These are phyloP conservation scores for Ataeniobius toweri DNA, from an alignment of 2,797 vertebrate genomes.

Conservation along the genomic window DNA sequence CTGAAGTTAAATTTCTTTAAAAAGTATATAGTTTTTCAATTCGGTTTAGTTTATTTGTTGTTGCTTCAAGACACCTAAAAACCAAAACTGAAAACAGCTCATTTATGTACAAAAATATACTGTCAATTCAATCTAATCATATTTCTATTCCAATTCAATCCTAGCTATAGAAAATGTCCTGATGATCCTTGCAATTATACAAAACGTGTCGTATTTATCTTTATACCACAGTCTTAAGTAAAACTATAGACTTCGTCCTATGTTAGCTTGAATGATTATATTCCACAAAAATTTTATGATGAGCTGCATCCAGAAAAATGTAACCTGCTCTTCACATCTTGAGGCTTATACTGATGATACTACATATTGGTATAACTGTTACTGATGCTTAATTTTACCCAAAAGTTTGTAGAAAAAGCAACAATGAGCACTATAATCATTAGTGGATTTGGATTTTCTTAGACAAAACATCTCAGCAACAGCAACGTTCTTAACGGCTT, in stretches of 20 bases:
- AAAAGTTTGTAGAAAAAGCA: background rate
- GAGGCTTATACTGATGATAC: background rate
- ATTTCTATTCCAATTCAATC: background rate
- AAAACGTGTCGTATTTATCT: background rate
- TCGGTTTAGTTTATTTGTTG: background rate
- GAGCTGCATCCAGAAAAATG: background rate
- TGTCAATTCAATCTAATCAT: background rate
- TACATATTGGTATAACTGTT: background rate
- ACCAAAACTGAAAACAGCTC: background rate
- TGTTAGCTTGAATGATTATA: background rate
- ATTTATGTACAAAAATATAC: background rate
- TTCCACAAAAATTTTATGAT: background rate
- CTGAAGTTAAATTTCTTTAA: background rate
- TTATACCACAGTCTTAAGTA: background rate
- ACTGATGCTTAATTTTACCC: background rate
- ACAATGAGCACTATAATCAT: background rate
- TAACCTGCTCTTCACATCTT: background rate
- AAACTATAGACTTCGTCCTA: background rate
- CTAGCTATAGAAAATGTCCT: background rate
- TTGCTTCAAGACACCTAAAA: background rate
- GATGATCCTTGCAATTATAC: background rate
- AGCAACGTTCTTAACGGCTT: background rate
- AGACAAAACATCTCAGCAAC: too few species aligned
- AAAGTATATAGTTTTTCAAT: background rate
- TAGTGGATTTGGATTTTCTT: background rate